Conservation (phyloP, 2,113 vertebrate genomes). For the Ophiodon elongatus region DNA sequence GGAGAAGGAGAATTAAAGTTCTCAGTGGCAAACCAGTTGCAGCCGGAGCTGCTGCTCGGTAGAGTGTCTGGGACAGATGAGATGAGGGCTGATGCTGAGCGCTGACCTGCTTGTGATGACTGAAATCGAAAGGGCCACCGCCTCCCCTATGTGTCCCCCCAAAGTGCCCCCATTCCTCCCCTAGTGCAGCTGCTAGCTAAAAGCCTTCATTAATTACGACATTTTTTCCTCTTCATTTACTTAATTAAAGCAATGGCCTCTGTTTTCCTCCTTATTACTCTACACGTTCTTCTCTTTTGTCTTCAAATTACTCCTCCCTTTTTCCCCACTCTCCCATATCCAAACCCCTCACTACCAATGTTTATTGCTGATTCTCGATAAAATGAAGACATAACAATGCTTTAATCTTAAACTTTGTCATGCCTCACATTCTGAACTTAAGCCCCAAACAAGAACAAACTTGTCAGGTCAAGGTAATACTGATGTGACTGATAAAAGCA, state of each 20-base stretch:
- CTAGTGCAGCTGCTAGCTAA: constrained; percentile 82
- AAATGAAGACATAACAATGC: background rate
- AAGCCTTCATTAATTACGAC: constrained; percentile 81
- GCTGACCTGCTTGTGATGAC: constrained; percentile 76
- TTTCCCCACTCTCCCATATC: constrained; percentile 51
- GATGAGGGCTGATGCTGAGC: constrained; percentile 76
- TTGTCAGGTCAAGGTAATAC: background rate
- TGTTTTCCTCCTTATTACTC: constrained; percentile 70
- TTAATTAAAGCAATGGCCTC: constrained; percentile 83
- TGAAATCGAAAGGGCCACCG: constrained; percentile 62
- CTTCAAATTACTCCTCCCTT: constrained; percentile 73
- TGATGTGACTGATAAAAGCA: background rate
- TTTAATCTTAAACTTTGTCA: background rate
- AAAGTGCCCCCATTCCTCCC: constrained; percentile 35
- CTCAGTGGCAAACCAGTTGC: constrained; percentile 42
- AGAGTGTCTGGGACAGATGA: constrained; percentile 70
- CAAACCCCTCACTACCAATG: constrained; percentile 11
- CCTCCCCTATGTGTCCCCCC: background rate
- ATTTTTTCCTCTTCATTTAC: constrained; percentile 83
- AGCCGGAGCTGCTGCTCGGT: constrained; percentile 70
- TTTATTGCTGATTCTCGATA: constrained; percentile 1
- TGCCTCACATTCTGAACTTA: background rate
- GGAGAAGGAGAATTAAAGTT: constrained; percentile 55
- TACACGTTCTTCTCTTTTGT: constrained; percentile 64
- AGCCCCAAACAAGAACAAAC: background rate